phyloP scores from a whole-genome alignment of 2,888 invertebrate genomes.

The Diploptera punctata region DNA sequence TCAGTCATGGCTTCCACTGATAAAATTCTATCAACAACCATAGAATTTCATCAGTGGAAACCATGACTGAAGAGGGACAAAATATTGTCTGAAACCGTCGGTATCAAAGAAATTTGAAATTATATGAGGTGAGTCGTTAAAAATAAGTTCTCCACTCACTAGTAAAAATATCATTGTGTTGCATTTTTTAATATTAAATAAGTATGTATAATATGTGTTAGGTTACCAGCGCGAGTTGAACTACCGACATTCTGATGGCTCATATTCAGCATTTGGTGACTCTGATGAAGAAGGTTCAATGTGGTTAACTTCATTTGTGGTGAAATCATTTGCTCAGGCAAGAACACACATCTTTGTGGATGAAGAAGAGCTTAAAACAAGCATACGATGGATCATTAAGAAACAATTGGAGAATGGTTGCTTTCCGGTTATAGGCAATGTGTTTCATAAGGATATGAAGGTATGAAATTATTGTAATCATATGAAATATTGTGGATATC shows the following conservation, averaged over 20 bases:
- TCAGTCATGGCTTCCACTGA: too few species aligned
- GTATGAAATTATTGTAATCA: constrained; percentile 45
- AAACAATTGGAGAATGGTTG: constrained; percentile 80
- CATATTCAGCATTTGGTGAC: constrained; percentile 80
- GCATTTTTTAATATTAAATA: too few species aligned
- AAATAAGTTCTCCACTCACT: too few species aligned
- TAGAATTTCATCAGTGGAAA: too few species aligned
- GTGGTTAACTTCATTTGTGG: constrained; percentile 80
- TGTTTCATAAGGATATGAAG: constrained; percentile 69
- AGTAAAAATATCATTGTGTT: too few species aligned
- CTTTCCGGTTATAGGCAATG: constrained; percentile 70
- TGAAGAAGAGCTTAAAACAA: constrained; percentile 58
- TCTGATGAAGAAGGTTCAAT: constrained; percentile 70
- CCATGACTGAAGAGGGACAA: too few species aligned
- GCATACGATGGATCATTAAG: constrained; percentile 66
- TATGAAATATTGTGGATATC: too few species aligned
- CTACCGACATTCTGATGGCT: constrained; percentile 76
- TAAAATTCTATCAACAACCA: too few species aligned
- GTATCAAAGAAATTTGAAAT: too few species aligned
- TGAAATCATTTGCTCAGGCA: constrained; percentile 72
- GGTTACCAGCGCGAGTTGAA: constrained; percentile 82
- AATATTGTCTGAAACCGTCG: too few species aligned
- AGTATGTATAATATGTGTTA: too few species aligned
- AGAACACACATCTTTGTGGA: constrained; percentile 61
- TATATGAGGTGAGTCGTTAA: too few species aligned